These are phyloP conservation scores for Atethmia centrago DNA, from an alignment of 2,888 invertebrate genomes.

Conservation along the genomic window DNA sequence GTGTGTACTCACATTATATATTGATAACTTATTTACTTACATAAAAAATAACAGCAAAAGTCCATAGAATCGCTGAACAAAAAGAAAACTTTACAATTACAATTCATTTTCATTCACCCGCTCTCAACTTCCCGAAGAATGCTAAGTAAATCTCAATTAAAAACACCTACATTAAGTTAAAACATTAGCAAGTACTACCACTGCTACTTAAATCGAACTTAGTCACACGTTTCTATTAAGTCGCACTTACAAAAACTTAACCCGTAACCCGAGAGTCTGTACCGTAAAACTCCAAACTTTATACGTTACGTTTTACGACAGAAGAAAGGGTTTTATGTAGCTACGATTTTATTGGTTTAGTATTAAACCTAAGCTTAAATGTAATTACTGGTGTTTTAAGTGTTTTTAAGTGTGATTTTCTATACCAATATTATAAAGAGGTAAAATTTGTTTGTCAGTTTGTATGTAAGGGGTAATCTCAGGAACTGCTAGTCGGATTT, in stretches of 20 bases:
- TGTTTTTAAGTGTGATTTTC: slow-evolving; percentile 19
- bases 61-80: slow-evolving; percentile 18
- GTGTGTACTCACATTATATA: neutral
- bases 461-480: too few species aligned
- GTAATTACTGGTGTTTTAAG: slow-evolving; percentile 12
- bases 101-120: slow-evolving; percentile 39
- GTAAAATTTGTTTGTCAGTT: too few species aligned
- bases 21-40: neutral
- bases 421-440: too few species aligned
- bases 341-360: slow-evolving; percentile 53
- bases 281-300: slow-evolving; percentile 68
- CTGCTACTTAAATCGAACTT: slow-evolving; percentile 55
- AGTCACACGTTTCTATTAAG: slow-evolving; percentile 73
- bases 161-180: slow-evolving; percentile 56
- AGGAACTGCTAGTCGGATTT: too few species aligned
- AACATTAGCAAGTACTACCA: slow-evolving; percentile 61
- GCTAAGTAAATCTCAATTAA: slow-evolving; percentile 58
- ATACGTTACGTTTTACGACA: slow-evolving; percentile 61
- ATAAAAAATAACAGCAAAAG: neutral
- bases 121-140: slow-evolving; percentile 30
- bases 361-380: slow-evolving; percentile 31
- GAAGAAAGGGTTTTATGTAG: slow-evolving; percentile 53
- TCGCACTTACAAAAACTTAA: slow-evolving; percentile 69
- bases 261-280: slow-evolving; percentile 60
- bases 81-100: slow-evolving; percentile 30